Evolutionary conservation across 2,888 invertebrate genomes (phyloP), one percentile per base, ranked within the genome.

Genomic region (Acronicta psi): DNA sequence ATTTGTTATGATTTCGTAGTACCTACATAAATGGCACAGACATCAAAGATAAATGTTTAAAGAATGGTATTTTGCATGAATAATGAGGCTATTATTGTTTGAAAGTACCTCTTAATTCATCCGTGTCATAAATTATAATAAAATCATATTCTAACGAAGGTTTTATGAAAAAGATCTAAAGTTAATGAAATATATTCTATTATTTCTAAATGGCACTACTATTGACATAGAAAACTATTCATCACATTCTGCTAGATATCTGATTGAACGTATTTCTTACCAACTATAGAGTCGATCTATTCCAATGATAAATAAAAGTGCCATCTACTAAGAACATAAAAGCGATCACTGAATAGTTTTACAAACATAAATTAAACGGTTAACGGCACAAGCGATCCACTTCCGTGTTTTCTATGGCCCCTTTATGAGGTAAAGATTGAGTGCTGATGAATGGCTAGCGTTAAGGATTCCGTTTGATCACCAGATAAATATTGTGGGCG

Each of bases 401-500:
- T 85, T 86, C 88, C 92, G 90, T 88, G 77, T 85, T 76, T 85
- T 90, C 82, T 82, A 85, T 89, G 87, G 90, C 91, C 81, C 75
- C 61, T 80, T 84, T 85, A 85, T 84, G 83, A 85, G 83, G 67
- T 77, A 81, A 75, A 84, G 83, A 90, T 86, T 79, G 83, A 77
- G 77, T 82, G 59, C 83, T 89, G 90, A 91, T 91, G 92, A 92
- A 93, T 92, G 89, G 86, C 56, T 58, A 56, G 62, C 77, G 71
- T 82, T 79, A 81, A 83, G 84, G 83, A 81, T 81, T 80, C 75
- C 83, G 88, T 92, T 92, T 92, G 93, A 93, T 91, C 90, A 79
- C 75, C 78, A 81, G 89, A 92, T 93, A 91, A 89, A 91, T 91
- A 86, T 86, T 83, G 87, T 84, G 86, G 86, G 80, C 69, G 70